Evolutionary conservation across 2,113 vertebrate genomes (phyloP), one percentile per base, ranked within the genome.

Genomic region (Microtus oregoni): DNA sequence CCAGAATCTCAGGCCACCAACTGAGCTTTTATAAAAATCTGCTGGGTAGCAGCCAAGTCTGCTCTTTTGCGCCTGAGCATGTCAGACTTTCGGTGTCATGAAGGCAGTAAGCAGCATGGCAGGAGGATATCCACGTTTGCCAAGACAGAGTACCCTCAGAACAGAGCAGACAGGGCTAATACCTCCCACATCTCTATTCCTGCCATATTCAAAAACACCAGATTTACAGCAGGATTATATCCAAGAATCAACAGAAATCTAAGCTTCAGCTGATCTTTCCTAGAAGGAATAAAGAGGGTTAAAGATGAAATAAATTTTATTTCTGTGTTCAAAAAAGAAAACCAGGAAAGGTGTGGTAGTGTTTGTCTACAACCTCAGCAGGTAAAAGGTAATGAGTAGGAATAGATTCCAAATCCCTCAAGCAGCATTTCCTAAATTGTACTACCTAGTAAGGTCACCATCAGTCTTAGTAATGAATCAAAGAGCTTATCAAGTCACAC

Each of bases 1-100:
- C 90, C 98, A 94, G 97, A 90, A 95, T 98, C 98, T 98, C 98
- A 68, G 97, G 97, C 98, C 98, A 98, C 98, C 98, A 97, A 98
- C 98, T 90, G 98, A 98, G 98, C 75, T 95, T 98, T 98, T 98
- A 98, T 95, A 98, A 98, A 98, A 98, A 98, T 97, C 97, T 97
- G 97, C 96, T 99, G 99, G 98, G 97, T 94, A 98, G 98, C 98
- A 98, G 98, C 98, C 98, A 99, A 98, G 97, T 98, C 97, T 98
- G 97, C 96, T 98, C 97, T 98, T 97, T 97, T 96, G 90, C 98
- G 14, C 88, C 98, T 97, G 98, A 98, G 98, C 97, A 97, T 97
- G 97, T 98, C 97, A 28, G 92, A 97, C 96, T 97, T 96, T 94
- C 92, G 38, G 95, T 97, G 98, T 95, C 98, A 97, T 96, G 98